Conservation (phyloP, 2,888 invertebrate genomes). For the Cataglyphis altisquamis region DNA sequence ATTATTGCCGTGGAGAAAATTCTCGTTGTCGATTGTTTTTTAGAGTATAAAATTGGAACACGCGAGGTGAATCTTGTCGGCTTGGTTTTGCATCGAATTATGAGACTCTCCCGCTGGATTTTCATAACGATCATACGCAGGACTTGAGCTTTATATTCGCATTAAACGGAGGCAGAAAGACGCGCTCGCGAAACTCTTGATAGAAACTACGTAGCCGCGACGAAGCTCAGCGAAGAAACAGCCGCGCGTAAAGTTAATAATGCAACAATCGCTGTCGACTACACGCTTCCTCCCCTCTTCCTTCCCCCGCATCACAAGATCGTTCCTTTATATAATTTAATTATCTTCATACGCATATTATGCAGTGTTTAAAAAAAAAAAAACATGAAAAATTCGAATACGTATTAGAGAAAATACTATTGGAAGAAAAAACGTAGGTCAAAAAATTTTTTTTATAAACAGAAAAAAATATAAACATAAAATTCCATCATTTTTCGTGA, state of each 20-base stretch:
- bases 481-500: background rate
- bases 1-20: constrained; percentile 20
- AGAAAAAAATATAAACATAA: background rate
- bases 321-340: constrained; percentile 44
- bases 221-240: constrained; percentile 49
- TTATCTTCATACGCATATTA: constrained; percentile 17
- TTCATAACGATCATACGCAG: constrained; percentile 57
- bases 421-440: background rate
- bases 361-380: background rate
- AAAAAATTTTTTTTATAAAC: background rate
- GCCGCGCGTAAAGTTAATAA: constrained; percentile 57
- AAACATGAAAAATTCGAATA: constrained; percentile 7
- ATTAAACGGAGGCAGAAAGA: constrained; percentile 50
- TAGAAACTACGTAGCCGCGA: constrained; percentile 45
- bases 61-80: constrained; percentile 23
- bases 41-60: constrained; percentile 13
- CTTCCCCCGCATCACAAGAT: constrained; percentile 14
- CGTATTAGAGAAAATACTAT: background rate
- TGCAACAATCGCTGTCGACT: constrained; percentile 59
- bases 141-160: constrained; percentile 56
- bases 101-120: constrained; percentile 20
- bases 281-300: constrained; percentile 14
- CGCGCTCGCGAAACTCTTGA: constrained; percentile 41
- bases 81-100: constrained; percentile 40
- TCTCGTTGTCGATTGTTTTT: constrained; percentile 20